These are phyloP conservation scores for Zeuzera pyrina DNA, from an alignment of 2,888 invertebrate genomes.

Conservation along the genomic window DNA sequence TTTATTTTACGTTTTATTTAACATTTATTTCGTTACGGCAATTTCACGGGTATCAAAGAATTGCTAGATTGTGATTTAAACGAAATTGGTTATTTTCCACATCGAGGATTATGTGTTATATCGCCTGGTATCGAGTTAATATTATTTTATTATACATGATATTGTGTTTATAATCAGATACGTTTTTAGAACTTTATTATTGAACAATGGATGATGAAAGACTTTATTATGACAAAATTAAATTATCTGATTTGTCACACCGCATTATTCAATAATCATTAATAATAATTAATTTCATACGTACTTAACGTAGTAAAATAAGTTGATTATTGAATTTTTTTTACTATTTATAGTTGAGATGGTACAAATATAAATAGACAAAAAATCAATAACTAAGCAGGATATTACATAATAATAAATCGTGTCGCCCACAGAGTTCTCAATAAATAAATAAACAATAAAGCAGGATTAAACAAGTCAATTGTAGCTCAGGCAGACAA, in stretches of 20 bases:
- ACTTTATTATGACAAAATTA: no score
- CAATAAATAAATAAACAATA: conserved; percentile 66
- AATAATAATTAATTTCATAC: no score
- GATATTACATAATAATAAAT: no score
- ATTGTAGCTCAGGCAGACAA: conserved; percentile 59
- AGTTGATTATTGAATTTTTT: no score
- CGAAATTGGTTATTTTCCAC: conserved; percentile 71
- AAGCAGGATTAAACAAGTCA: conserved; percentile 65
- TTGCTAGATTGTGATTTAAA: conserved; percentile 71
- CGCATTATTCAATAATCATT: no score
- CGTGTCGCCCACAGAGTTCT: no score
- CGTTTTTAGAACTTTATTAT: conserved; percentile 14
- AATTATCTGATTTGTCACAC: no score
- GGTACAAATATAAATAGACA: no score
- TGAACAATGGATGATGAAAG: no score
- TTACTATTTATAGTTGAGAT: no score
- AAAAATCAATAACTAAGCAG: no score
- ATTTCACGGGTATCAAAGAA: conserved; percentile 73
- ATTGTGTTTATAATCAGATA: conserved; percentile 48
- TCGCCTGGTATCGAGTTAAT: conserved; percentile 50
- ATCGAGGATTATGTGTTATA: conserved; percentile 47
- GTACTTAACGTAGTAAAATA: no score
- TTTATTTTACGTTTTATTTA: conserved; percentile 74
- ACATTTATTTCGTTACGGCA: conserved; percentile 73
- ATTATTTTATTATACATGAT: conserved; percentile 64